Conservation (phyloP, 1,140 invertebrate genomes). For the Vanessa tameamea region DNA sequence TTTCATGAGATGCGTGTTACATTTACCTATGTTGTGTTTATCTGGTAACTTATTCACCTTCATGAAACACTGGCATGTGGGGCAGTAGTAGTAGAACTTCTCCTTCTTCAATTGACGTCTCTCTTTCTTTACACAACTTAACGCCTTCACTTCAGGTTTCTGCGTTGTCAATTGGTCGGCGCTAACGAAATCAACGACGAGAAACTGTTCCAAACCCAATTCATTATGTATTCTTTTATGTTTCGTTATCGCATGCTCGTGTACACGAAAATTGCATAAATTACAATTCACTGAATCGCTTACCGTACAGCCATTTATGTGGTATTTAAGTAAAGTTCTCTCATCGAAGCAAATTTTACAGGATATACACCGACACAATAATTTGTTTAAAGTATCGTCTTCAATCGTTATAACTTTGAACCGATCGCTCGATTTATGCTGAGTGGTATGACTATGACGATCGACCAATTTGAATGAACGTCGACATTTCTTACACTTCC, state of each 20-base stretch:
- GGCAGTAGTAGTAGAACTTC: conserved; percentile 26
- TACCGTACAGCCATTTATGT: conserved; percentile 23
- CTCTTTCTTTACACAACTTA: background rate
- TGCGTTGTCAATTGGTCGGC: background rate
- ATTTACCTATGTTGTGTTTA: conserved; percentile 19
- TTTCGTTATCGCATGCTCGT: conserved; percentile 12
- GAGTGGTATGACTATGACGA: conserved; percentile 24
- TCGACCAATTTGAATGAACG: conserved; percentile 36
- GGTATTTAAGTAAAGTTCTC: conserved; percentile 15
- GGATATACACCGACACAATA: conserved; percentile 35
- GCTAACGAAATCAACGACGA: background rate
- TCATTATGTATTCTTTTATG: conserved; percentile 30
- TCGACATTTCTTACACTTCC: conserved; percentile 39
- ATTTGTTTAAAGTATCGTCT: conserved; percentile 15
- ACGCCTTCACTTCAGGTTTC: background rate
- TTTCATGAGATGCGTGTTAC: background rate
- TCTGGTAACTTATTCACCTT: conserved; percentile 2
- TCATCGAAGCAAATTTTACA: conserved; percentile 42
- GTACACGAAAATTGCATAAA: conserved; percentile 34
- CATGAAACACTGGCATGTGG: conserved; percentile 34
- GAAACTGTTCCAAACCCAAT: conserved; percentile 3
- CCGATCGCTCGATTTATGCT: conserved; percentile 34
- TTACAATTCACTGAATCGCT: background rate
- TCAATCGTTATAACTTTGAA: conserved; percentile 34
- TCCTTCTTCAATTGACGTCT: background rate